These are phyloP conservation scores for Nematopogon swammerdamellus DNA, from an alignment of 2,888 invertebrate species.

Conservation along the genomic window DNA sequence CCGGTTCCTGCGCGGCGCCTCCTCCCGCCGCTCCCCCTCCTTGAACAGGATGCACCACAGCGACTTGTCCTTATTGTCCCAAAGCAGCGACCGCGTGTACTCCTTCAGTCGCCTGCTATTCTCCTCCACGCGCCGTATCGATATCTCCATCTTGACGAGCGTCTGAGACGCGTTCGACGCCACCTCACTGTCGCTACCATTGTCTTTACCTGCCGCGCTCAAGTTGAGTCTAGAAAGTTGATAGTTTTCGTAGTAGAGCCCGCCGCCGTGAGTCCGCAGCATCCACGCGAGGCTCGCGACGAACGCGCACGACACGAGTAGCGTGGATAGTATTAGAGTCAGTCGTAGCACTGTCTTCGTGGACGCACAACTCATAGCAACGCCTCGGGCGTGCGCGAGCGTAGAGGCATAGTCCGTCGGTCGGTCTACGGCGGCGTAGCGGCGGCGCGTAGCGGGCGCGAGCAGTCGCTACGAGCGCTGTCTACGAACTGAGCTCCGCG, in stretches of 20 bases:
- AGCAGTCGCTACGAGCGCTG: slow-evolving; percentile 30
- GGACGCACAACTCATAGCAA: slow-evolving; percentile 55
- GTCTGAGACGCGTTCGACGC: slow-evolving; percentile 47
- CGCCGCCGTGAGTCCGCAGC: slow-evolving; percentile 32
- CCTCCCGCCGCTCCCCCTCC: slow-evolving; percentile 32
- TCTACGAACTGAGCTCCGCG: background rate
- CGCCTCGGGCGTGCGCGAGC: slow-evolving; percentile 42
- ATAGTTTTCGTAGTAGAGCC: slow-evolving; percentile 50
- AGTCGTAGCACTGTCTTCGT: slow-evolving; percentile 40
- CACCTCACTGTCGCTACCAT: slow-evolving; percentile 19
- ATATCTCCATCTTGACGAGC: slow-evolving; percentile 52
- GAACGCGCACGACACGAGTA: slow-evolving; percentile 44
- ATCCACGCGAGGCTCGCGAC: slow-evolving; percentile 49
- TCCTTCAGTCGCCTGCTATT: slow-evolving; percentile 48
- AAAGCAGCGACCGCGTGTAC: slow-evolving; percentile 47
- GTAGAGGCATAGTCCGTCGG: slow-evolving; percentile 29
- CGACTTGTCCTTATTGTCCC: slow-evolving; percentile 52
- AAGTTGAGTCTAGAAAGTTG: slow-evolving; percentile 56
- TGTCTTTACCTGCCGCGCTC: too few species aligned
- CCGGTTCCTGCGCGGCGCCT: slow-evolving; percentile 24
- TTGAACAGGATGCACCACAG: slow-evolving; percentile 53
- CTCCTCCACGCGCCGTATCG: slow-evolving; percentile 50
- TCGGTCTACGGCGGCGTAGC: slow-evolving; percentile 43
- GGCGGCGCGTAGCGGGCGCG: slow-evolving; percentile 30
- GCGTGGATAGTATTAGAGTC: slow-evolving; percentile 44